phyloP scores from a whole-genome alignment of 2,797 vertebrate species.

The Falco biarmicus region DNA sequence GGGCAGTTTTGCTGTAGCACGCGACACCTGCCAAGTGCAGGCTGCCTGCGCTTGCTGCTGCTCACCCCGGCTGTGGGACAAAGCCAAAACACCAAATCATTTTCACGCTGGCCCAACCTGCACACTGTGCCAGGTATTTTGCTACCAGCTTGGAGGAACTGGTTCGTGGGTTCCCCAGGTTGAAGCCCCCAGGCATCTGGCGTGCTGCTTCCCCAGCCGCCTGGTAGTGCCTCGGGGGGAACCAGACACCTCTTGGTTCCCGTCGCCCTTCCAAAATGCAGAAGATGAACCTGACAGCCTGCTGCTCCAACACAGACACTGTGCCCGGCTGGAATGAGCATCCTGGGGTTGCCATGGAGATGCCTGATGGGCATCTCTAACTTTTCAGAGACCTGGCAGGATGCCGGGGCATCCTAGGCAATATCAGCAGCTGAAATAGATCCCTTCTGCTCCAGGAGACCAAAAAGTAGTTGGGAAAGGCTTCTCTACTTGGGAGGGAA shows the following conservation, averaged over 20 bases:
- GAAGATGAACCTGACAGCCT: not conserved
- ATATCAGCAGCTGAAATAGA: not conserved
- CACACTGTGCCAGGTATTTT: not conserved
- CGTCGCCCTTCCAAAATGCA: not conserved
- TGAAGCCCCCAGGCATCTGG: fast-evolving
- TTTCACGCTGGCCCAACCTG: not conserved
- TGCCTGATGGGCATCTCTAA: slow-evolving; percentile 5
- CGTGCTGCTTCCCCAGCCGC: not conserved
- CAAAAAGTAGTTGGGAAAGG: not conserved
- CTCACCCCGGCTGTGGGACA: not conserved
- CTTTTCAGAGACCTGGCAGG: not conserved
- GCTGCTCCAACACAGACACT: fast-evolving
- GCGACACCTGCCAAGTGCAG: fast-evolving
- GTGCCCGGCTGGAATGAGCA: not conserved
- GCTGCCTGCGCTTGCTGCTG: not conserved
- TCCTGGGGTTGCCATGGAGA: not conserved
- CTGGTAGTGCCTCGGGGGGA: not conserved
- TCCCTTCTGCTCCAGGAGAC: not conserved
- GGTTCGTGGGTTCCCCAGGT: fast-evolving
- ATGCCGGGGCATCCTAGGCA: not conserved
- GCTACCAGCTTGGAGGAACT: not conserved
- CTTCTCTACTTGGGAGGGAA: not conserved
- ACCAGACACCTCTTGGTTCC: not conserved
- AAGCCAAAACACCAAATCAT: not conserved
- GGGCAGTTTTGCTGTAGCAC: not conserved